Base-by-base conservation (phyloP, 2,888 invertebrate species). In the Melinaea marsaeus region DNA sequence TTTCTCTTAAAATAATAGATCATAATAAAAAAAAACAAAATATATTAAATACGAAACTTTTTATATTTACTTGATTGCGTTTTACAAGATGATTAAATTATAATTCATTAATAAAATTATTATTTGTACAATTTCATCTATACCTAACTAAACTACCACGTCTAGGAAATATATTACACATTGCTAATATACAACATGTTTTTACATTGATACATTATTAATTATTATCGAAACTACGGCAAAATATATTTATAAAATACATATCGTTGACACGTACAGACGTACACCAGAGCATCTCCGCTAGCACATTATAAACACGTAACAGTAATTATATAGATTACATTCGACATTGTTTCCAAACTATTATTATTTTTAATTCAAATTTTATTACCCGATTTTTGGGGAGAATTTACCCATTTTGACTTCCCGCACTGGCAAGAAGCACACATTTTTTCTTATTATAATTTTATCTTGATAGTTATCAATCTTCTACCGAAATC, bases 51-150 rank as follows among this genome's bases (percentile, higher is more conserved):
- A 90, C 79, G 85, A 90, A 90, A 90, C 84, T 84, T 88, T 90
- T 88, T 90, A 89, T 90, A 90, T 87, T 88, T 85, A 88, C 80
- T 88, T 87, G 85, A 88, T 89, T 85, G 89, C 86, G 86, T 90
- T 90, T 90, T 90, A 90, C 86, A 90, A 84, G 86, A 86, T 84
- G 88, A 89, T 88, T 89, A 88, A 88, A 84, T 89, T 87, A 87
- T 81, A 85, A 78, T 84, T 86, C 77, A 84, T 79, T 85, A 72
- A 72, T 74, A 86, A 88, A 87, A 84, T 87, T 88, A 86, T 82
- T 84, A 82, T 78, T 88, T 90, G 90, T 90, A 90, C 90, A 90
- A 88, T 90, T 90, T 86, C 80, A 80, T 84, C 90, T 90, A 90
- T 84, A 79, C 86, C 89, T 90, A 90, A 79, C 88, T 90, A 90